Base-by-base conservation (phyloP, 2,888 invertebrate species). In the Apotomis turbidana region DNA sequence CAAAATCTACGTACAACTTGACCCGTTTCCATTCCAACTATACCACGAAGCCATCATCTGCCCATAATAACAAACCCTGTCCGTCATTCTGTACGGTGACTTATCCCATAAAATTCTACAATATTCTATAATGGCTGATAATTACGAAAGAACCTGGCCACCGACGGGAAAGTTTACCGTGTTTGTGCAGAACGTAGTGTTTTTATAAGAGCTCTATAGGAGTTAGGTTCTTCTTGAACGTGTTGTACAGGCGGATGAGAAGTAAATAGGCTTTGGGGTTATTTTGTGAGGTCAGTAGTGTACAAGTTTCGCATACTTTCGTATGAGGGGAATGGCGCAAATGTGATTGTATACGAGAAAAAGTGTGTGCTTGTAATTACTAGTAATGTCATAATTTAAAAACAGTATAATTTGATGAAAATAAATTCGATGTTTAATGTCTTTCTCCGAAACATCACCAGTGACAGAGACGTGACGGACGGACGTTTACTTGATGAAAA, bases 111-210 rank as follows among this genome's bases (percentile, higher is more conserved):
- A 81, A 80, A 82, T 82, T 81, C 80, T 80, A 81, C 80, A 81
- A 83, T 80, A 73, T 55, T 66, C 64, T 66, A 75, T 78, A 77
- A 83, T 83, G 79, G 79, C 77, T 60, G 76, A 76, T 87, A 87
- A 87, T 86, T 85, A 79, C 81, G 67, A 73, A 64, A 79, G 78
- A 84, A 80, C 78, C 79, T 83, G 83, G 83, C 81, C 81, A 85
- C 83, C 85, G 83, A 75, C 52, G 64, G 68, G 74, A 71, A 68
- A 71, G 71, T 60, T 13, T 60, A 61, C 59, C 13, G 13, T 55
- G 61, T 36, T 54, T 54, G 63, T 13, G 13, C 58, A 46, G 36
- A 66, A 57, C n/a, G n/a, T 27, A 3, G 44, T 6, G 49, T 6
- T 63, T 66, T 57, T 66, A 36, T 57, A 55, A 6, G 15, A 27